Evolutionary conservation across 1,140 invertebrate genomes (phyloP).

Genomic region (Megathymus violae): DNA sequence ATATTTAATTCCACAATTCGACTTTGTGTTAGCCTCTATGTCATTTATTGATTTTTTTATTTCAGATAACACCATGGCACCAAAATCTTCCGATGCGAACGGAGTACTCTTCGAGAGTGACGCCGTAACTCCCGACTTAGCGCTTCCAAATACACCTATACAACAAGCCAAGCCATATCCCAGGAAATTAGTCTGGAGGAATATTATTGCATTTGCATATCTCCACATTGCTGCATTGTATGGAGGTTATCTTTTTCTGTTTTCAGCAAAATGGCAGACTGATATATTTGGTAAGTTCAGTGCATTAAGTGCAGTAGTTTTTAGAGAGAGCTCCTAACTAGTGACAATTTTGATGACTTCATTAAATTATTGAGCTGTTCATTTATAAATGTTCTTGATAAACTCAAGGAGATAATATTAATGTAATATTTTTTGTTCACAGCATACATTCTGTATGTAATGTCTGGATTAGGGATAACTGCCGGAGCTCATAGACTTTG

Average conservation of each 20-base stretch:
- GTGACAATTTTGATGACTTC: neutral
- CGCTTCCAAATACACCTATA: conserved; percentile 62
- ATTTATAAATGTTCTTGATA: too few relatives aligned
- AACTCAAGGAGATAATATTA: too few relatives aligned
- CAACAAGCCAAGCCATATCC: conserved; percentile 80
- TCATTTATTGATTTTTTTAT: conserved; percentile 17
- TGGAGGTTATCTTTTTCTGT: conserved; percentile 91
- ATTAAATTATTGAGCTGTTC: too few relatives aligned
- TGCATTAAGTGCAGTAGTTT: too few relatives aligned
- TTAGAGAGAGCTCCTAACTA: too few relatives aligned
- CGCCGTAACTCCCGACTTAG: conserved; percentile 83
- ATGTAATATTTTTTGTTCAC: conserved; percentile 47
- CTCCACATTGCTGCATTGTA: conserved; percentile 95
- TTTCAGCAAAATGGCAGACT: conserved; percentile 91
- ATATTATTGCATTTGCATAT: conserved; percentile 92
- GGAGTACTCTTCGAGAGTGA: conserved; percentile 88
- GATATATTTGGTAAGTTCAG: conserved; percentile 90
- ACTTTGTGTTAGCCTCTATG: neutral
- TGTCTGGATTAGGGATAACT: conserved; percentile 92
- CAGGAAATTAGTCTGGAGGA: conserved; percentile 94
- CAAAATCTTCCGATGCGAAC: conserved; percentile 84
- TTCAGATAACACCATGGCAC: conserved; percentile 79
- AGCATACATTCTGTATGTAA: conserved; percentile 89
- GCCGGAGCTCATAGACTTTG: conserved; percentile 97
- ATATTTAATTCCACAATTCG: too few relatives aligned